Evolutionary conservation across 2,113 vertebrate genomes (phyloP).

Genomic region (Corythaeola cristata): DNA sequence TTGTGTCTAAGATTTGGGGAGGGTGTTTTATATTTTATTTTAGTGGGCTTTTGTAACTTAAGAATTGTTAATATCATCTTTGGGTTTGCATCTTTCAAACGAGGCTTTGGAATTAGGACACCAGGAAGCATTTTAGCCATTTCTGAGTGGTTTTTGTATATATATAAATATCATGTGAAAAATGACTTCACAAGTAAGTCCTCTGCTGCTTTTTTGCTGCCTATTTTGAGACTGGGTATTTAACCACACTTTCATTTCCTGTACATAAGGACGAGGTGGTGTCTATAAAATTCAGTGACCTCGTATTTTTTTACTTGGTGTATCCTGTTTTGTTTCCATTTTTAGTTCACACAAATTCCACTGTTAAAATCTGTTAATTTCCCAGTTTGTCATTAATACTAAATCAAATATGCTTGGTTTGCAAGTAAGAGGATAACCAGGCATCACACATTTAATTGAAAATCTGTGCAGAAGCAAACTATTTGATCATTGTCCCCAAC

Average conservation of each 20-base stretch:
- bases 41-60: neutral
- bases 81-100: neutral
- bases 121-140: neutral
- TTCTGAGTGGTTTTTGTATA: neutral
- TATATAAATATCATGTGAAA: neutral
- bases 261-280: neutral
- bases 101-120: neutral
- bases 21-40: neutral
- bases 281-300: neutral
- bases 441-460: neutral
- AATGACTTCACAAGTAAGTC: neutral
- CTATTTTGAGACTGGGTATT: neutral
- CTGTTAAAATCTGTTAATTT: neutral
- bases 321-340: neutral
- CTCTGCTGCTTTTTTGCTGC: neutral
- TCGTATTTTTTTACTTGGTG: neutral
- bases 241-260: neutral
- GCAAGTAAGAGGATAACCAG: conserved; percentile 24
- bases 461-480: conserved; percentile 1
- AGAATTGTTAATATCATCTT: neutral
- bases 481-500: neutral
- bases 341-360: neutral
- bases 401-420: neutral
- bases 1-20: neutral
- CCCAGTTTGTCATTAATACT: neutral